These are phyloP conservation scores for Heliconius congener DNA, from an alignment of 1,140 invertebrate species.

Conservation along the genomic window DNA sequence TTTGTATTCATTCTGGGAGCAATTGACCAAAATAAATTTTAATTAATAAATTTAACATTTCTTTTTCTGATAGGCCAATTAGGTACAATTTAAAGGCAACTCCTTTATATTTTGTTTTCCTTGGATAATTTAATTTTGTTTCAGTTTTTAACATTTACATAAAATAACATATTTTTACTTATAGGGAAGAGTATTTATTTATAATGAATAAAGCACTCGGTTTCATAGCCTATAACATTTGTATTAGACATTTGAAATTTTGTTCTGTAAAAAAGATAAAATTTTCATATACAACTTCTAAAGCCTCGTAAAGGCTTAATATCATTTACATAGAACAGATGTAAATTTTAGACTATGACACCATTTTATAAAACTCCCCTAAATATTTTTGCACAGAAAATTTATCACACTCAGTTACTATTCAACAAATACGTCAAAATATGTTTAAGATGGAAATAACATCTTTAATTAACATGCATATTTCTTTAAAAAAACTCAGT, in stretches of 20 bases:
- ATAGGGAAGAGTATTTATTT: slow-evolving; percentile 7
- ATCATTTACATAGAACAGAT: slow-evolving; percentile 8
- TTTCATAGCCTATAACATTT: slow-evolving; percentile 16
- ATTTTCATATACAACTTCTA: slow-evolving; percentile 3
- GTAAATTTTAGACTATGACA: slow-evolving; percentile 15
- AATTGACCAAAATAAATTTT: slow-evolving; percentile 25
- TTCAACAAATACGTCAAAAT: not conserved
- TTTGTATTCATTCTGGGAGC: slow-evolving; percentile 22
- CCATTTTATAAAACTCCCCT: slow-evolving; percentile 9
- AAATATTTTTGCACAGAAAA: slow-evolving; percentile 11
- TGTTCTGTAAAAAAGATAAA: slow-evolving; percentile 11
- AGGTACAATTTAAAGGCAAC: slow-evolving; percentile 22
- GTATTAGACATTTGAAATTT: slow-evolving; percentile 3
- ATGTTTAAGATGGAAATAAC: not conserved
- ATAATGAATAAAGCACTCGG: slow-evolving; percentile 16
- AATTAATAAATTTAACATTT: slow-evolving; percentile 22
- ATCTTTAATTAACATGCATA: not conserved
- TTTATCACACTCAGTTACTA: slow-evolving; percentile 8
- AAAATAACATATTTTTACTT: slow-evolving; percentile 11
- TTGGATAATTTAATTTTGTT: slow-evolving; percentile 7
- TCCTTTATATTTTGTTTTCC: not conserved
- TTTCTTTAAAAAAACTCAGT: not conserved
- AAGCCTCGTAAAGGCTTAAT: not conserved
- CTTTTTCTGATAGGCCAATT: slow-evolving; percentile 21
- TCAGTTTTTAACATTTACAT: slow-evolving; percentile 1